Conservation (phyloP, 1,140 invertebrate species). For the Anadara kagoshimensis region DNA sequence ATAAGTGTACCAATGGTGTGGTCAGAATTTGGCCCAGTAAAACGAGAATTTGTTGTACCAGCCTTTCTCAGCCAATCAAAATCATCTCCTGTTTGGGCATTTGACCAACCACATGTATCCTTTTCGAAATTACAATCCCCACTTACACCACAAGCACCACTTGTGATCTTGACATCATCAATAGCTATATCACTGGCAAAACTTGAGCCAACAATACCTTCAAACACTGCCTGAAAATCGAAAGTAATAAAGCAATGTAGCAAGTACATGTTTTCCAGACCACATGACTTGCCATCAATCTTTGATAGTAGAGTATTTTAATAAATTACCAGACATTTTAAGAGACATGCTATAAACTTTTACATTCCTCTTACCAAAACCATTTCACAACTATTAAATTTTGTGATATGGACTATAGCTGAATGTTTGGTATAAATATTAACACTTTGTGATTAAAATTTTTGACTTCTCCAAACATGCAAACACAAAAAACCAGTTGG, state of each 20-base stretch:
- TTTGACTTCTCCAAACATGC: too few relatives aligned
- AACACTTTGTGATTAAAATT: too few relatives aligned
- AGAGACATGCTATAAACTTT: too few relatives aligned
- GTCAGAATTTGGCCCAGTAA: conserved; percentile 83
- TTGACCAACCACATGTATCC: conserved; percentile 57
- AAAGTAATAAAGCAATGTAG: background rate
- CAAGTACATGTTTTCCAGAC: too few relatives aligned
- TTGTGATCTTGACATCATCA: conserved; percentile 82
- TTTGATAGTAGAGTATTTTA: too few relatives aligned
- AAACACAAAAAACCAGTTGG: too few relatives aligned
- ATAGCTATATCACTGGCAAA: conserved; percentile 83
- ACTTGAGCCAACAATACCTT: conserved; percentile 81
- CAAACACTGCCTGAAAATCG: conserved; percentile 78
- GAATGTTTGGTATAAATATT: too few relatives aligned
- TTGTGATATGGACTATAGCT: too few relatives aligned
- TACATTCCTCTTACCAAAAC: too few relatives aligned
- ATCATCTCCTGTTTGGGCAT: conserved; percentile 49
- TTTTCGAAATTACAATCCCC: conserved; percentile 56
- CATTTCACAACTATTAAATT: too few relatives aligned
- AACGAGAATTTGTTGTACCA: conserved; percentile 56
- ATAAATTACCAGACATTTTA: too few relatives aligned
- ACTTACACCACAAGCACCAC: conserved; percentile 70
- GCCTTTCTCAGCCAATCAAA: conserved; percentile 63
- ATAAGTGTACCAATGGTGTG: conserved; percentile 77
- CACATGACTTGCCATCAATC: too few relatives aligned